A percentile compares a stretch with the other conserved stretches of the same genome.
Conservation (phyloP, 2,113 vertebrate species). For the Vimba vimba region DNA sequence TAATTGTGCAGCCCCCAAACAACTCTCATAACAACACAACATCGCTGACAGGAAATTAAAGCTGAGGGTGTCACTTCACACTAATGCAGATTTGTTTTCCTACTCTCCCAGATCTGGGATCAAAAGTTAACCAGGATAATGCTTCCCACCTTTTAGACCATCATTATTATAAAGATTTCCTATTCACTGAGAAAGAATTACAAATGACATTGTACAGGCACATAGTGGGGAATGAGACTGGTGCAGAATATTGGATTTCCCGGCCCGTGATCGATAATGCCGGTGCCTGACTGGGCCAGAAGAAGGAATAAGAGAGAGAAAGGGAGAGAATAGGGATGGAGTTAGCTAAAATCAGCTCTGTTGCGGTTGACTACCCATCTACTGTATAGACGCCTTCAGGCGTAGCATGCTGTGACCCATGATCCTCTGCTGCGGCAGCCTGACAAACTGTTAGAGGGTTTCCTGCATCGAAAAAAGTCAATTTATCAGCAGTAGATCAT, state of each 20-base stretch:
- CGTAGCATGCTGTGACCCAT: constrained; percentile 25
- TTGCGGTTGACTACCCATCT: constrained; percentile 19
- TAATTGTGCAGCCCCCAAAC: not conserved
- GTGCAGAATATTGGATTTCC: constrained; percentile 45
- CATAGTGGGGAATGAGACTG: constrained; percentile 17
- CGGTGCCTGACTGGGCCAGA: constrained; percentile 17
- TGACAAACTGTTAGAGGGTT: constrained; percentile 38
- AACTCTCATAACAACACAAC: constrained; percentile 19
- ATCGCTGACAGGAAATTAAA: not conserved
- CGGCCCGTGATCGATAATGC: constrained; percentile 14
- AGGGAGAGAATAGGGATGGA: not conserved
- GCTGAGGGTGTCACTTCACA: not conserved
- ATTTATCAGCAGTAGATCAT: constrained; percentile 35
- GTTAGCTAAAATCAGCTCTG: constrained; percentile 31
- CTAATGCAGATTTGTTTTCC: constrained; percentile 11
- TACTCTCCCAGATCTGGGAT: not conserved
- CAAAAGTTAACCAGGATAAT: constrained; percentile 20
- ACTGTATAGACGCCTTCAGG: constrained; percentile 20
- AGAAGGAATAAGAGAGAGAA: not conserved
- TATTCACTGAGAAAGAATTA: constrained; percentile 30
- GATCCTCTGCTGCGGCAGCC: constrained; percentile 12
- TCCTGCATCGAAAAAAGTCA: constrained; percentile 34
- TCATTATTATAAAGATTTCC: constrained; percentile 16
- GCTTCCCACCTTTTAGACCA: constrained; percentile 5
- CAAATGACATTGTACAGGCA: constrained; percentile 39